A percentile compares a stretch with the other conserved stretches of the same genome.
Conservation (phyloP, 2,797 vertebrate genomes). For the Rhabdomys pumilio region DNA sequence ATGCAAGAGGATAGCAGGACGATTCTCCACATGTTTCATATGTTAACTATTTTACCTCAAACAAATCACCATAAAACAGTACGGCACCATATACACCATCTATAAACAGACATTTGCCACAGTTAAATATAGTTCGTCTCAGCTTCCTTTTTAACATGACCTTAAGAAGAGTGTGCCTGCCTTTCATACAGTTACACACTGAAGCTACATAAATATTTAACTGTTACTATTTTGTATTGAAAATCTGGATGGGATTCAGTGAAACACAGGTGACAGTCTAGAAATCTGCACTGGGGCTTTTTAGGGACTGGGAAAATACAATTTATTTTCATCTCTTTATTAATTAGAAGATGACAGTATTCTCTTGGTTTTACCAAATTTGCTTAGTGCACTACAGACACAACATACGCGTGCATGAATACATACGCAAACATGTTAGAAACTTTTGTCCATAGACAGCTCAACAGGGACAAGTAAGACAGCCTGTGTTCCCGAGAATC, state of each 20-base stretch:
- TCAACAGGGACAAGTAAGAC: not conserved
- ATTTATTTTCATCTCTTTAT: constrained; percentile 36
- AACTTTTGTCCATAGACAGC: constrained; percentile 2
- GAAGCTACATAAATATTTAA: not conserved
- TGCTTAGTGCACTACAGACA: not conserved
- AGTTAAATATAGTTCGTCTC: constrained; percentile 30
- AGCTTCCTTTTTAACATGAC: constrained; percentile 43
- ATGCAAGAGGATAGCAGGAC: not conserved
- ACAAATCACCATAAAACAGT: constrained; percentile 52
- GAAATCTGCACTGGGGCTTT: not conserved
- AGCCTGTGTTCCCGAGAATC: not conserved
- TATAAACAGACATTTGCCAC: constrained; percentile 14
- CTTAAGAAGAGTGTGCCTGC: not conserved
- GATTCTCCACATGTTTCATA: constrained; percentile 47
- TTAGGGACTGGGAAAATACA: not conserved
- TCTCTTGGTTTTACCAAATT: constrained; percentile 20
- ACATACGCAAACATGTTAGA: not conserved
- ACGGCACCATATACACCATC: not conserved
- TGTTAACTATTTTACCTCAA: constrained; percentile 46
- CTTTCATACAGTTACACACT: not conserved
- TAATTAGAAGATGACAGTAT: not conserved
- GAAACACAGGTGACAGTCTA: not conserved
- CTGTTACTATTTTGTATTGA: not conserved
- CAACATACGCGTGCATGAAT: not conserved
- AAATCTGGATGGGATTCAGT: not conserved